Evolutionary conservation across 2,888 invertebrate genomes (phyloP), one percentile per base, ranked within the genome.

Genomic region (Panzeria rudis): DNA sequence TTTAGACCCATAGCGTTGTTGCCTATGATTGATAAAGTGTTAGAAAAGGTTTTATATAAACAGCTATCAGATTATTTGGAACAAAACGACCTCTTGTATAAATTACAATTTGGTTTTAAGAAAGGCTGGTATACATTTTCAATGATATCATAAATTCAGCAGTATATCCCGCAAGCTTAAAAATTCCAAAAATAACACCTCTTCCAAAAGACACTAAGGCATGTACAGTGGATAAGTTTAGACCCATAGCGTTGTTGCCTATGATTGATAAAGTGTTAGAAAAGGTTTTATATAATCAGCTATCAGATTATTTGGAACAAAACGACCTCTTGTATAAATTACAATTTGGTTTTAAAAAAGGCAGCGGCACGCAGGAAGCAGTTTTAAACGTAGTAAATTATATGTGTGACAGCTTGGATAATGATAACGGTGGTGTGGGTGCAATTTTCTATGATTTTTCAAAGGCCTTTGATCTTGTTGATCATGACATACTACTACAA

Each of bases 1-100:
- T 47, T 47, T 47, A 47, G n/a, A n/a, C 15, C n/a, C 44, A 47
- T 47, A n/a, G 44, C n/a, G n/a, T n/a, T 47, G n/a, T n/a, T n/a
- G n/a, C n/a, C n/a, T n/a, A n/a, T n/a, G n/a, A n/a, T n/a, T n/a
- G n/a, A n/a, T n/a, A 47, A 47, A 47, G 44, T 47, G 7, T 47
- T 47, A 2, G 44, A 47, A n/a, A 47, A 47, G 44, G n/a, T 47
- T n/a, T 47, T 47, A 47, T 47, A 47, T n/a, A 47, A 47, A n/a
- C 44, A 47, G 15, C 15, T 47, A 5, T 15, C 44, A n/a, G n/a
- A 47, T 15, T n/a, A n/a, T 47, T n/a, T 47, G n/a, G 44, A 15
- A 3, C 15, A n/a, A 47, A 47, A 47, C n/a, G 15, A n/a, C 44
- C 44, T 47, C 44, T 38, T 38, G 7, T 38, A 11, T 38, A 38